These are phyloP conservation scores for Syngnathus acus DNA, from an alignment of 2,797 vertebrate genomes.

Conservation along the genomic window DNA sequence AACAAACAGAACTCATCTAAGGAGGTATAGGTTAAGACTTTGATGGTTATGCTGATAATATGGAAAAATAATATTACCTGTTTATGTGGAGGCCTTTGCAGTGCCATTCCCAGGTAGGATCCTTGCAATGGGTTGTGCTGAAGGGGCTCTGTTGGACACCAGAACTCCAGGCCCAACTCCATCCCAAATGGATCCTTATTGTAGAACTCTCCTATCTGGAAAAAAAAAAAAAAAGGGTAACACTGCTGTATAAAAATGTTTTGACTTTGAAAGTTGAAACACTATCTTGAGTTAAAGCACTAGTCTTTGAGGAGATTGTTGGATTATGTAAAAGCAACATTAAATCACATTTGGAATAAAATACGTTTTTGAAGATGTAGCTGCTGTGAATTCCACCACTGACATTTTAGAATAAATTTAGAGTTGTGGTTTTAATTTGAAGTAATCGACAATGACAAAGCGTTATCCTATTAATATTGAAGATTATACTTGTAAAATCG, in stretches of 20 bases:
- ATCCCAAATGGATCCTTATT: slow-evolving; percentile 84
- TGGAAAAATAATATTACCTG: slow-evolving; percentile 67
- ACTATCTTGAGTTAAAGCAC: background rate
- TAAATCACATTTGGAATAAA: no score
- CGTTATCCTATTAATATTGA: background rate
- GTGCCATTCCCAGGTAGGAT: slow-evolving; percentile 86
- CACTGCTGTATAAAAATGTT: background rate
- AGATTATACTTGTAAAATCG: background rate
- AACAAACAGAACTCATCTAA: background rate
- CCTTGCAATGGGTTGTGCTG: slow-evolving; percentile 88
- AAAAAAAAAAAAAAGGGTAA: slow-evolving; percentile 5
- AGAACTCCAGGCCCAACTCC: slow-evolving; percentile 92
- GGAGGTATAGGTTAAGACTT: background rate
- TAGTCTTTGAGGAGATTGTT: background rate
- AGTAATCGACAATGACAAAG: background rate
- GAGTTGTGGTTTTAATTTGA: background rate
- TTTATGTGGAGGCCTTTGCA: slow-evolving; percentile 93
- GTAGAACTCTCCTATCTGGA: slow-evolving; percentile 88
- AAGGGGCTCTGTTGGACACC: slow-evolving; percentile 92
- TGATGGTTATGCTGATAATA: background rate
- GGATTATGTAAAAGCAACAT: background rate
- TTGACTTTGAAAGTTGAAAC: background rate
- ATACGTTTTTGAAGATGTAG: no score
- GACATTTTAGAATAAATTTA: background rate
- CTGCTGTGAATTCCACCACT: background rate